Evolutionary conservation across 2,888 invertebrate species (phyloP).

Genomic region (Tenthredo amoena): DNA sequence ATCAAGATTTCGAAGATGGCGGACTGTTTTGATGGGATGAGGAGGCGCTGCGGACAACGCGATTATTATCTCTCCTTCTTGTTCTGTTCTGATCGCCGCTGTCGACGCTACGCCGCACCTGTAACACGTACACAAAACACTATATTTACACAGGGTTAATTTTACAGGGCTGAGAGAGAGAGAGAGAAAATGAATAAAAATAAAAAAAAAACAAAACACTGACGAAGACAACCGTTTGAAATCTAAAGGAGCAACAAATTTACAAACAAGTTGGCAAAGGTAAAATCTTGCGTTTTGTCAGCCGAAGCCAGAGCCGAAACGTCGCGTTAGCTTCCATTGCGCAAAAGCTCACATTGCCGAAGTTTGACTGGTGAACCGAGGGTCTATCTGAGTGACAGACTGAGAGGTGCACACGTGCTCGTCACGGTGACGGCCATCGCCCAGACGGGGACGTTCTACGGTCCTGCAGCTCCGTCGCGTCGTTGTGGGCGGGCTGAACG

Average conservation of each 20-base stretch:
- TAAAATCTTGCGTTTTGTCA: neutral
- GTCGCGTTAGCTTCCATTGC: constrained; percentile 26
- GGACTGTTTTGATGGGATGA: constrained; percentile 38
- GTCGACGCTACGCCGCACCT: constrained; percentile 77
- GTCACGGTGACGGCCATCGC: constrained; percentile 76
- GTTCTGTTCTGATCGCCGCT: constrained; percentile 74
- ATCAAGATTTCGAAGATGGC: constrained; percentile 33
- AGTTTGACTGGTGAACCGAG: constrained; percentile 55
- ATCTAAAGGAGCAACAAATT: neutral
- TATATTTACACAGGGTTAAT: constrained; percentile 13
- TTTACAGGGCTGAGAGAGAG: neutral
- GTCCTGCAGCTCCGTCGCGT: constrained; percentile 58
- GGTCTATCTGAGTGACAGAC: constrained; percentile 72
- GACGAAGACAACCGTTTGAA: neutral
- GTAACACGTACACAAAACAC: constrained; percentile 64
- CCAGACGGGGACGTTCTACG: constrained; percentile 67
- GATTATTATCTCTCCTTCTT: constrained; percentile 55
- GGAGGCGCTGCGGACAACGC: constrained; percentile 50
- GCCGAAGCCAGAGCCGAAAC: neutral
- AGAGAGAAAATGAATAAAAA: neutral
- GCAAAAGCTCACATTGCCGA: constrained; percentile 50
- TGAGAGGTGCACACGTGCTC: constrained; percentile 76
- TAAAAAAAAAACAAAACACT: neutral
- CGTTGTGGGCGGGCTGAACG: constrained; percentile 74
- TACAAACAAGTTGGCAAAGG: neutral